Percentiles rank a stretch among this genome's conserved stretches.
Conservation (phyloP, 2,888 invertebrate genomes). For the Melinopterus prodromus region DNA sequence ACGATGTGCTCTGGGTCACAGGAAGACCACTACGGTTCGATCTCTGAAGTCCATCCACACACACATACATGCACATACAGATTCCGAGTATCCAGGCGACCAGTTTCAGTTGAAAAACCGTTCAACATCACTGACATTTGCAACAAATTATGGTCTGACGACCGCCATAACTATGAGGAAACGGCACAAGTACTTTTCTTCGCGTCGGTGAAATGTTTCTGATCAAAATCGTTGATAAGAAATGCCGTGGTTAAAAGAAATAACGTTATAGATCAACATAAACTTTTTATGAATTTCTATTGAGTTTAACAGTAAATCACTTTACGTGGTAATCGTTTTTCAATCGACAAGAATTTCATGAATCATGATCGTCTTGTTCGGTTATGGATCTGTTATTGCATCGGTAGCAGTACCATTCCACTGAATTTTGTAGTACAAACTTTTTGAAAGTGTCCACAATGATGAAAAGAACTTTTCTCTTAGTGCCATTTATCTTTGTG, state of each 20-base stretch:
- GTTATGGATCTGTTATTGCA: too few relatives aligned
- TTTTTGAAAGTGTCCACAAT: too few relatives aligned
- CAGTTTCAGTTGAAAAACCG: not conserved
- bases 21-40: not conserved
- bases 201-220: not conserved
- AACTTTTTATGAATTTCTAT: not conserved
- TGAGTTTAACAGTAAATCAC: not conserved
- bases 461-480: too few relatives aligned
- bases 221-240: not conserved
- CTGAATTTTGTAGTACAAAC: too few relatives aligned
- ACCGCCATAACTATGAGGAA: not conserved
- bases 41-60: not conserved
- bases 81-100: not conserved
- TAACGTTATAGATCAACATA: not conserved
- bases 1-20: not conserved
- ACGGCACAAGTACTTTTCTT: not conserved
- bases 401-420: too few relatives aligned
- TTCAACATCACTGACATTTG: not conserved
- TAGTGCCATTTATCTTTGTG: too few relatives aligned
- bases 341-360: too few relatives aligned
- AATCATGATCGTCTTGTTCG: too few relatives aligned
- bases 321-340: too few relatives aligned
- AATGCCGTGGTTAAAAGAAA: not conserved
- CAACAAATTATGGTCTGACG: not conserved
- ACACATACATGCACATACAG: not conserved